phyloP scores from a whole-genome alignment of 2,888 invertebrate genomes.

The Meloe dianella region DNA sequence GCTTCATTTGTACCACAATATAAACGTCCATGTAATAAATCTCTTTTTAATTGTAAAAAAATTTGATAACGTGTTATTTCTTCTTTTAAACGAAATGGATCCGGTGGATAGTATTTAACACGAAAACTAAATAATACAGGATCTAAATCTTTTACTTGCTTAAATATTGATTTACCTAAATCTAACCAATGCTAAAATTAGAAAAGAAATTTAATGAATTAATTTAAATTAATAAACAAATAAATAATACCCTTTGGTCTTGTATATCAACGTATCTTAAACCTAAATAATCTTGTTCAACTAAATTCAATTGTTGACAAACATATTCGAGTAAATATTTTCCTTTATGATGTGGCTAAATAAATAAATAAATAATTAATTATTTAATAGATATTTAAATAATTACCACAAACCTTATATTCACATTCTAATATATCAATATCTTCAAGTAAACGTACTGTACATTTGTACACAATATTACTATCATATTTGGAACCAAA shows the following conservation, averaged over 20 bases:
- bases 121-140: slow-evolving; percentile 94
- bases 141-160: slow-evolving; percentile 93
- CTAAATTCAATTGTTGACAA: slow-evolving; percentile 87
- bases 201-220: slow-evolving; percentile 22
- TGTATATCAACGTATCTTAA: slow-evolving; percentile 88
- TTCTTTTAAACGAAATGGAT: slow-evolving; percentile 90
- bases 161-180: slow-evolving; percentile 85
- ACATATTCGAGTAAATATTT: slow-evolving; percentile 88
- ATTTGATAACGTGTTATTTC: slow-evolving; percentile 95
- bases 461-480: slow-evolving; percentile 82
- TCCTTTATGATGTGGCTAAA: slow-evolving; percentile 87
- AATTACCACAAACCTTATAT: slow-evolving; percentile 72
- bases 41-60: slow-evolving; percentile 91
- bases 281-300: slow-evolving; percentile 94
- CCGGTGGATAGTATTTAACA: slow-evolving; percentile 96
- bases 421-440: slow-evolving; percentile 91
- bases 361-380: slow-evolving; percentile 43
- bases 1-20: slow-evolving; percentile 91
- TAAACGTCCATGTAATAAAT: slow-evolving; percentile 91
- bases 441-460: slow-evolving; percentile 87
- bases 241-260: slow-evolving; percentile 90
- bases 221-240: slow-evolving; percentile 24
- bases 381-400: slow-evolving; percentile 17
- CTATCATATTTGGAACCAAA: slow-evolving; percentile 72
- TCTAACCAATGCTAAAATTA: slow-evolving; percentile 86